Base-by-base conservation (phyloP, 2,888 invertebrate genomes). In the Troides oblongomaculatus region DNA sequence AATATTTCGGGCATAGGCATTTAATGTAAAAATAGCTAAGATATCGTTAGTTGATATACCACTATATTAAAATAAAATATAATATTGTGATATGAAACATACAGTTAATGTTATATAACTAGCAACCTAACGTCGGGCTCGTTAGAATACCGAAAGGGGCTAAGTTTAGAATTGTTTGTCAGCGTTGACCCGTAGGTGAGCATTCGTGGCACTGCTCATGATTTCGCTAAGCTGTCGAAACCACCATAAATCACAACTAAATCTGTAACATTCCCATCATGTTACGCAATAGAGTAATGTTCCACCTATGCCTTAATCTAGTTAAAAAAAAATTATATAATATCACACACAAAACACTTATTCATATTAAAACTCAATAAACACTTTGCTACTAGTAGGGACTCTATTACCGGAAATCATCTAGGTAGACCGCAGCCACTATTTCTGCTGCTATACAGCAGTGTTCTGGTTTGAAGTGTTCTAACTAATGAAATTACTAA, bases 211-310 rank as follows among this genome's bases (percentile, higher is more conserved):
- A 30, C 60, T 59, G 59, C 46, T 66, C 59, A 61, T 66, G 66
- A 66, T 66, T 61, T 53, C 39, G 46, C 66, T 23, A 56, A 66
- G 66, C 66, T 66, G 66, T 66, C 66, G 66, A 39, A 66, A 66
- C 66, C 46, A 61, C 50, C 61, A 61, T 66, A 66, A 66, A 66
- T 66, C 66, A 66, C 66, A 66, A 39, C 66, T 60, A 66, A 66
- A 66, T 66, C 66, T 66, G 66, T 66, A 66, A 66, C 66, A 66
- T 61, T 66, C 66, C 66, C 66, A 66, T 61, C 66, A 53, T 61
- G 66, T 61, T 66, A 66, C 61, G 61, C 66, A 66, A 66, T 61
- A 53, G 60, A 36, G 50, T 23, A 25, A 7, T 61, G 53, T 66
- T 61, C 53, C 66, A 23, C 50, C 36, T 66, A 53, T 53, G 21